Conservation (phyloP, 2,113 vertebrate genomes). For the Leucosticte australis region DNA sequence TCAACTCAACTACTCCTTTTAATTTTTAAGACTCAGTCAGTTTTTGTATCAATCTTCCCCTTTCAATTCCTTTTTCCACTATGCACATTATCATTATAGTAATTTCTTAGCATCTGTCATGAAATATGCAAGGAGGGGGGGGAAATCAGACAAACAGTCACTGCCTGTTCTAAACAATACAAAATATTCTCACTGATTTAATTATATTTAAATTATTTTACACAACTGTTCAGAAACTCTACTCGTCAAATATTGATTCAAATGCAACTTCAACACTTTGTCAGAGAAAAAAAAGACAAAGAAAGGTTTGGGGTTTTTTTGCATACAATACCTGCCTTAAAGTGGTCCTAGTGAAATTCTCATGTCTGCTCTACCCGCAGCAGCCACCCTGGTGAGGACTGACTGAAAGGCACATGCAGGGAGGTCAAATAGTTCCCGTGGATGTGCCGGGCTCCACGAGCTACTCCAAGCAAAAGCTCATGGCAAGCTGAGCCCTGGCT, state of each 20-base stretch:
- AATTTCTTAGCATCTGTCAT: not conserved
- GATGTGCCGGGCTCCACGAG: not conserved
- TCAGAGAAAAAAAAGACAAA: not conserved
- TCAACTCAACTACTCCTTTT: not conserved
- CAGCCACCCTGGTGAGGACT: not conserved
- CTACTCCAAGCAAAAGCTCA: not conserved
- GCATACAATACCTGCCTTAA: constrained; percentile 38
- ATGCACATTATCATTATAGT: not conserved
- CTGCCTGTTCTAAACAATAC: not conserved
- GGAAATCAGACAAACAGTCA: not conserved
- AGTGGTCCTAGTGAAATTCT: constrained; percentile 12
- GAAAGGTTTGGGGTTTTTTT: not conserved
- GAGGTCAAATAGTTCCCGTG: not conserved
- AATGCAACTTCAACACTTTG: not conserved
- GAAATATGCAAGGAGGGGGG: not conserved
- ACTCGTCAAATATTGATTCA: not conserved
- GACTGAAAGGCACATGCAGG: not conserved
- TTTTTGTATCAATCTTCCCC: not conserved
- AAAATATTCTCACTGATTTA: not conserved
- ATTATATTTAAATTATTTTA: not conserved
- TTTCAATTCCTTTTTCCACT: not conserved
- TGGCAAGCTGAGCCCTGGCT: not conserved
- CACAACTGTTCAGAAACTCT: not conserved
- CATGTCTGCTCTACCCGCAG: not conserved
- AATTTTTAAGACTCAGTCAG: not conserved